Evolutionary conservation across 2,888 invertebrate species (phyloP).

Genomic region (Hemicrepidius hirtus): DNA sequence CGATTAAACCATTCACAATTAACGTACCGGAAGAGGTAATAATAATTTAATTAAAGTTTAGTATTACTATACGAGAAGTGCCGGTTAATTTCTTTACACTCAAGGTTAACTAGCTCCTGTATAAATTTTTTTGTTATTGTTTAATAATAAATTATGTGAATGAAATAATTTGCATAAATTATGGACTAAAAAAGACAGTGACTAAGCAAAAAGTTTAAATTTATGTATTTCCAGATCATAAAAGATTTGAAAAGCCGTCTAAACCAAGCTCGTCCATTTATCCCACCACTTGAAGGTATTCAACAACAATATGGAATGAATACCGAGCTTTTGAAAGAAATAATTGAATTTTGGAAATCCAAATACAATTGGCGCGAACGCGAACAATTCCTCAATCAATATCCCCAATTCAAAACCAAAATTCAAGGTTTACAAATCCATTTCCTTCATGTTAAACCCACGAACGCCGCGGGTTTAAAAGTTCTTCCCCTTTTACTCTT

Average conservation of each 20-base stretch:
- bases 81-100: no score
- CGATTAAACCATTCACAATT: conserved; percentile 76
- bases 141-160: no score
- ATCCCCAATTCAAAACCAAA: conserved; percentile 81
- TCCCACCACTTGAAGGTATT: conserved; percentile 77
- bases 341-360: conserved; percentile 85
- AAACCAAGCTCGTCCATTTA: conserved; percentile 68
- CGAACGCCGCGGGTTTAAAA: conserved; percentile 62
- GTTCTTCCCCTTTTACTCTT: conserved; percentile 81
- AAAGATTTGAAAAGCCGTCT: conserved; percentile 76
- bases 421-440: conserved; percentile 83
- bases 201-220: conserved; percentile 82
- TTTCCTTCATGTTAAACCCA: conserved; percentile 80
- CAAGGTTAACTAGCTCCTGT: no score
- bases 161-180: no score
- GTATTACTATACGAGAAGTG: no score
- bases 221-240: conserved; percentile 65
- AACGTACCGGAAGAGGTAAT: conserved; percentile 76
- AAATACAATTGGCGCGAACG: conserved; percentile 81
- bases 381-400: conserved; percentile 78
- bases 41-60: no score
- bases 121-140: no score
- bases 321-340: conserved; percentile 76
- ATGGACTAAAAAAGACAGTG: no score
- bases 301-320: conserved; percentile 90